Conservation (phyloP, 2,113 vertebrate species). For the Erinaceus europaeus region DNA sequence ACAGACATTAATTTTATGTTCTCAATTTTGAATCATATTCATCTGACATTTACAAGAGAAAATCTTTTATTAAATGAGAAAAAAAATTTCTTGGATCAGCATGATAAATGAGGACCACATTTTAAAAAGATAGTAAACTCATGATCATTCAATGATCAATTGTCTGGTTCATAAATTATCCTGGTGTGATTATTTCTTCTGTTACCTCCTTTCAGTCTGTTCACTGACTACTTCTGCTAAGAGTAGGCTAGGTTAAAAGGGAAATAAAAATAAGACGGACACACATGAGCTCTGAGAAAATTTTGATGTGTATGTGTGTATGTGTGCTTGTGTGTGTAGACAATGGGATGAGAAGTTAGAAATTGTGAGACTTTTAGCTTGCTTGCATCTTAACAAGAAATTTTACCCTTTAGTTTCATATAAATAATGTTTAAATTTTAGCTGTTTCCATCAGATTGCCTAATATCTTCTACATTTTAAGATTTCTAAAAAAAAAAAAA, state of each 20-base stretch:
- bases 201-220: neutral
- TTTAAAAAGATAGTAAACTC: conserved; percentile 35
- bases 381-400: neutral
- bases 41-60: conserved; percentile 57
- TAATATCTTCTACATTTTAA: neutral
- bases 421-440: neutral
- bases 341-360: neutral
- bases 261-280: conserved; percentile 4
- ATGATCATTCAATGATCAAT: conserved; percentile 18
- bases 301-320: neutral
- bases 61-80: conserved; percentile 46
- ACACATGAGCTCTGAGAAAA: neutral
- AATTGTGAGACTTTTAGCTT: neutral
- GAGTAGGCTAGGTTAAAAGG: neutral
- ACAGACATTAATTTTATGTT: conserved; percentile 61
- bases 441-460: neutral
- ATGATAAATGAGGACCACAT: conserved; percentile 37
- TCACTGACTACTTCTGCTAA: conserved; percentile 28
- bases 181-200: neutral
- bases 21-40: conserved; percentile 43
- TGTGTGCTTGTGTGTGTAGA: neutral
- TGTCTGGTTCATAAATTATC: neutral
- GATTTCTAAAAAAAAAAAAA: neutral
- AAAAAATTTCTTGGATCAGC: conserved; percentile 20
- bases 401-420: neutral